phyloP scores from a whole-genome alignment of 2,888 invertebrate genomes.

The Lagria hirta region DNA sequence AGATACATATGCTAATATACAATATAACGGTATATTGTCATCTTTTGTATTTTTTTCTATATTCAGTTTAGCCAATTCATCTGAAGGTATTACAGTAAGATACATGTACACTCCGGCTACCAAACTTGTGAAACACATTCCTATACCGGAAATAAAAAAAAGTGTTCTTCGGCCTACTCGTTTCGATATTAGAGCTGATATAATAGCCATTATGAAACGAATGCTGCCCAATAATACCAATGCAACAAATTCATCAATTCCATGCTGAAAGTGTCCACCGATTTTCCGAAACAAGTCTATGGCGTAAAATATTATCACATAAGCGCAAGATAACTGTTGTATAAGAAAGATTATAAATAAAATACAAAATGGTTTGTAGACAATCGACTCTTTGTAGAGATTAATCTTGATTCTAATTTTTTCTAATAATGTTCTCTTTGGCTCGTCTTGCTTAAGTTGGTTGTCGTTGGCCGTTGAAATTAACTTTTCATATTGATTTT shows the following conservation, averaged over 20 bases:
- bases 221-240: conserved; percentile 57
- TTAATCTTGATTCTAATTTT: conserved; percentile 20
- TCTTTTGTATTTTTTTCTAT: conserved; percentile 38
- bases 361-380: conserved; percentile 58
- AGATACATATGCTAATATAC: conserved; percentile 57
- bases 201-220: conserved; percentile 57
- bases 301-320: conserved; percentile 62
- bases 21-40: conserved; percentile 53
- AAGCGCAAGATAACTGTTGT: conserved; percentile 61
- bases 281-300: conserved; percentile 57
- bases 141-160: conserved; percentile 57
- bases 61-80: conserved; percentile 38
- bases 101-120: conserved; percentile 46
- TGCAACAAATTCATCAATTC: conserved; percentile 55
- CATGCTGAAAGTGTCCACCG: conserved; percentile 52
- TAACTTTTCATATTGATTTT: conserved; percentile 29
- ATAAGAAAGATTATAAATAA: conserved; percentile 56
- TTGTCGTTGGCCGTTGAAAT: conserved; percentile 9
- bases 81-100: conserved; percentile 34
- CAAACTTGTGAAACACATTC: conserved; percentile 58
- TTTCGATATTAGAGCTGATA: conserved; percentile 56
- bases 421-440: not conserved
- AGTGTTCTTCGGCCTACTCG: conserved; percentile 56
- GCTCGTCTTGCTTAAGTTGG: conserved; percentile 1
- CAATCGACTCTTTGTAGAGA: conserved; percentile 47